Evolutionary conservation across 2,113 vertebrate species (phyloP).

Genomic region (Rhadina sibilatrix): DNA sequence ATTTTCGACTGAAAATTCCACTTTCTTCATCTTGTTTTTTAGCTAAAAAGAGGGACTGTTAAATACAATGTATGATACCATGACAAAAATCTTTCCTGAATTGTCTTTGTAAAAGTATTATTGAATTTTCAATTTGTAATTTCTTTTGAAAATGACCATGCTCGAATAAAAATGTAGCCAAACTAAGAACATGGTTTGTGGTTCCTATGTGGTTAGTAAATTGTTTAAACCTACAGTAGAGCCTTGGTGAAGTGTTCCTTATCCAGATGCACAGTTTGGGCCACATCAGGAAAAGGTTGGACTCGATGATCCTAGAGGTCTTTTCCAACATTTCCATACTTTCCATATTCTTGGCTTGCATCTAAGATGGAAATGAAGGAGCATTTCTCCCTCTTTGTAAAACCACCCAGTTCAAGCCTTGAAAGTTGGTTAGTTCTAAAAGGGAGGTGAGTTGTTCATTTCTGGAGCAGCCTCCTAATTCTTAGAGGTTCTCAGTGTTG

Average conservation of each 20-base stretch:
- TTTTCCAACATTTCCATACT: background rate
- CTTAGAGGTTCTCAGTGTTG: background rate
- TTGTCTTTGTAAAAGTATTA: conserved; percentile 99
- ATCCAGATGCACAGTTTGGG: background rate
- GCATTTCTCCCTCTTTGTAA: background rate
- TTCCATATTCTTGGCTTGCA: background rate
- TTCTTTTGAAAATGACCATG: conserved; percentile 99
- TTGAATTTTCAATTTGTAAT: conserved; percentile 99
- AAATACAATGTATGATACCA: conserved; percentile 99
- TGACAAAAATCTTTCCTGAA: conserved; percentile 99
- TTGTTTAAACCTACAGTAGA: background rate
- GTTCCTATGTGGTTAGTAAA: conserved; percentile 60
- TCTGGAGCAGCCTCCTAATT: background rate
- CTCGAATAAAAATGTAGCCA: conserved; percentile 99
- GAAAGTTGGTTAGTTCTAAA: background rate
- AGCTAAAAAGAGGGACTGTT: conserved; percentile 99
- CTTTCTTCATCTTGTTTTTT: conserved; percentile 99
- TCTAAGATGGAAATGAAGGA: background rate
- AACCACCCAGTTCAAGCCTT: background rate
- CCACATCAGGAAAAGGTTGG: background rate
- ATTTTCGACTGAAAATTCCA: conserved; percentile 99
- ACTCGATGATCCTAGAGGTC: background rate
- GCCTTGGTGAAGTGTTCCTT: background rate
- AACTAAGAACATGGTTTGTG: conserved; percentile 82
- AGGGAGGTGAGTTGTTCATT: background rate